Evolutionary conservation across 92 coral and sea anemone genomes (phyloP), one percentile per base, ranked within the genome.

Genomic region (Virgularia gustaviana): DNA sequence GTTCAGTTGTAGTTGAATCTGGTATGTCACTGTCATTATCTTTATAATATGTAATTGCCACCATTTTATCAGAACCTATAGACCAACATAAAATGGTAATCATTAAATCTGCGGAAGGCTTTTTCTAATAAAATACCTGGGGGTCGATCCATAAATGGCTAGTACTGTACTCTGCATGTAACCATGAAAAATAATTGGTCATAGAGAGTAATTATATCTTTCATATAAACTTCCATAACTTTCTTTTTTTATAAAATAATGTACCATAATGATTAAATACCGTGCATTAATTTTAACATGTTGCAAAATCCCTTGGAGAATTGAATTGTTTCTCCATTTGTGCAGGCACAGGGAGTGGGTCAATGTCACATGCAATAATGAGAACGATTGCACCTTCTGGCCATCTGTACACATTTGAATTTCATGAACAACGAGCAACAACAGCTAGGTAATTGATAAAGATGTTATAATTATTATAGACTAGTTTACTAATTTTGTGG

Each of bases 341-440:
- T 61, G 4, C 35, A 91, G 97, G 97, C 38, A 94, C 99, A 37
- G 99, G 99, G 18, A 94, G 99, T 87, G 99, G 88, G 0, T 94
- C 99, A 27, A 94, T 94, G 99, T 89, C 99, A 6, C 99, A 94
- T 89, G 87, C 94, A 20, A 64, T 94, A 11, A 85, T 94, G 67
- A 75, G 99, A 43, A 63, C 90, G 49, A 70, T 92, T 35, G 98
- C 98, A 39, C 98, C 98, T 0, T 68, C 85, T 35, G 98, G 98
- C 4, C 96, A 92, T 70, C 87, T 92, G 19, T 81, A 86, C 68
- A 92, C 98, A 27, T 92, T 89, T 87, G 98, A 92, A 55, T 92
- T 92, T 65, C 98, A 92, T 70, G 75, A 86, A 60, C 88, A 92
- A 60, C 68, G 98, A 78, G 87, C 89, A 51, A 83, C 89, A 53